A percentile compares a stretch with the other conserved stretches of the same genome.
Conservation (phyloP, 2,888 invertebrate genomes). For the Andrena marginata region DNA sequence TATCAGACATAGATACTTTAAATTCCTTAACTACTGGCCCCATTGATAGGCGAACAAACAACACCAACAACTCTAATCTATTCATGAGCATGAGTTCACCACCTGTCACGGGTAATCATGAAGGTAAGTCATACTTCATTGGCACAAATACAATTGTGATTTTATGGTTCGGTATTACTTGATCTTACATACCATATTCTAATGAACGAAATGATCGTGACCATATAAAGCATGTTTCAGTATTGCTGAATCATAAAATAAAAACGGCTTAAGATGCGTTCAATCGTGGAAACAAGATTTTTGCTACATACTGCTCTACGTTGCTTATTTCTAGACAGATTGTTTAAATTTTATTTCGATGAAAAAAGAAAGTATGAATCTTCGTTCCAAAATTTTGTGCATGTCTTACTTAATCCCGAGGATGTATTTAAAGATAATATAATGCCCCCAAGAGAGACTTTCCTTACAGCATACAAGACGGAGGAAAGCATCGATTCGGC, state of each 20-base stretch:
- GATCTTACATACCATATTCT: neutral
- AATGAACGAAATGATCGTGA: neutral
- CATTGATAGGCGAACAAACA: conserved; percentile 72
- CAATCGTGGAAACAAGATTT: conserved; percentile 3
- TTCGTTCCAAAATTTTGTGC: conserved; percentile 25
- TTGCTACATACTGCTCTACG: conserved; percentile 13
- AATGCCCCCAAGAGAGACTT: conserved; percentile 81
- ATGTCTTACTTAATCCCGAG: conserved; percentile 32
- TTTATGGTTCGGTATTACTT: conserved; percentile 46
- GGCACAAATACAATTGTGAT: neutral
- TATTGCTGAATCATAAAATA: conserved; percentile 31
- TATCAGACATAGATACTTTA: conserved; percentile 86
- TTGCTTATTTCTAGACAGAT: neutral
- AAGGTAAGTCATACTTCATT: conserved; percentile 74
- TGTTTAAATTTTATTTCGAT: conserved; percentile 11
- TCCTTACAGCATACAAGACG: conserved; percentile 77
- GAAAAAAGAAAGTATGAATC: conserved; percentile 22
- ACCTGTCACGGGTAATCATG: conserved; percentile 65
- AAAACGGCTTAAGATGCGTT: neutral
- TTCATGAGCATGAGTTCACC: conserved; percentile 71
- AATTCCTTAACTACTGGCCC: conserved; percentile 72
- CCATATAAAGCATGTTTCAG: neutral
- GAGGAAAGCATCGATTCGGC: conserved; percentile 63
- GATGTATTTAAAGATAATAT: conserved; percentile 70
- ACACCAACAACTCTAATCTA: conserved; percentile 77